Percentiles rank a stretch among this genome's conserved stretches.
Evolutionary conservation across 1,140 invertebrate species (phyloP).

Genomic region (Zaprionus ghesquierei): DNA sequence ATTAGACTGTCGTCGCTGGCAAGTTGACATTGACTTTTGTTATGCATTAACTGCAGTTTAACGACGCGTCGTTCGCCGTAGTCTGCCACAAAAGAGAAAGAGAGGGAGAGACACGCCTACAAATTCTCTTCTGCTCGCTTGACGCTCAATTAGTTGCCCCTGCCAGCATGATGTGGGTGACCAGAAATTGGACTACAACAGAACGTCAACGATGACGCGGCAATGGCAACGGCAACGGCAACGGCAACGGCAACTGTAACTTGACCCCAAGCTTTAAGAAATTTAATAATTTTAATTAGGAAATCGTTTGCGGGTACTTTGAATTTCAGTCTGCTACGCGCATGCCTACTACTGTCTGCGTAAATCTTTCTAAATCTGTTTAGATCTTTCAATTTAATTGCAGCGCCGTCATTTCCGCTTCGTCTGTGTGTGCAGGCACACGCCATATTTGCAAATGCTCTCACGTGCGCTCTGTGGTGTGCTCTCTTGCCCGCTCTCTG

Average conservation of each 20-base stretch:
- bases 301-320: background rate
- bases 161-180: background rate
- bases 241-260: background rate
- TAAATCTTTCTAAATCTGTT: background rate
- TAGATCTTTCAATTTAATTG: background rate
- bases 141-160: background rate
- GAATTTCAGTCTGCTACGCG: background rate
- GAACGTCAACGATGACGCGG: background rate
- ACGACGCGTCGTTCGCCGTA: conserved; percentile 46
- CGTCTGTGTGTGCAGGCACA: conserved; percentile 17
- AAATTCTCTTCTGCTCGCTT: background rate
- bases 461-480: background rate
- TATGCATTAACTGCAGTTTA: conserved; percentile 62
- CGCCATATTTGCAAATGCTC: conserved; percentile 19
- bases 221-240: too few species aligned
- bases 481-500: background rate
- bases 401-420: conserved; percentile 52
- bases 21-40: conserved; percentile 71
- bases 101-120: background rate
- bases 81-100: conserved; percentile 20
- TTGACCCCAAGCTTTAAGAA: background rate
- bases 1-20: conserved; percentile 33
- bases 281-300: background rate
- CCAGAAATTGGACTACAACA: background rate
- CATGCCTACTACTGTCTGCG: background rate